Evolutionary conservation across 2,113 vertebrate species (phyloP).

Genomic region (Chionodraco myersi): DNA sequence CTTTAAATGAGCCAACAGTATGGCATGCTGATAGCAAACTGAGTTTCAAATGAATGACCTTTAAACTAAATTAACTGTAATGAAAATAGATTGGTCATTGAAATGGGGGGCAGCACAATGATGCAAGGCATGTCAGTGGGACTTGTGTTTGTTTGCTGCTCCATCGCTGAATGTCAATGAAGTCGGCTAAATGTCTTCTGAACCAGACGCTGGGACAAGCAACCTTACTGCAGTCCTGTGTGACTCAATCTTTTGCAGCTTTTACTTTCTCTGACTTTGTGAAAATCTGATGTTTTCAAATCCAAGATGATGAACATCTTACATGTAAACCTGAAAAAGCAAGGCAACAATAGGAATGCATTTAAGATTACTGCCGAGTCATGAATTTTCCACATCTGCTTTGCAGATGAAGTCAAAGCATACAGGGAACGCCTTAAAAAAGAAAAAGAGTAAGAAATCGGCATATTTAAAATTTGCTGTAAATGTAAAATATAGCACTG

Average conservation of each 20-base stretch:
- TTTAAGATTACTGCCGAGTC: neutral
- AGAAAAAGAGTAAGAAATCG: conserved; percentile 7
- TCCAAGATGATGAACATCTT: neutral
- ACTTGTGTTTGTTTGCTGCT: neutral
- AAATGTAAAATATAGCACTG: conserved; percentile 24
- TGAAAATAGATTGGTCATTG: neutral
- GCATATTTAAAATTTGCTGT: conserved; percentile 18
- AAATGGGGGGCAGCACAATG: neutral
- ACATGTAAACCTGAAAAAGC: neutral
- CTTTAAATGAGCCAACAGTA: neutral
- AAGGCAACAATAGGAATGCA: neutral
- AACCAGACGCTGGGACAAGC: neutral
- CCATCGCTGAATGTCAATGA: neutral
- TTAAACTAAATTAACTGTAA: neutral
- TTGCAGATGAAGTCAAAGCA: conserved; percentile 55
- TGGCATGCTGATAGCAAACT: neutral
- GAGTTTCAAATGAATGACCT: neutral
- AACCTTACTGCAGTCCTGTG: neutral
- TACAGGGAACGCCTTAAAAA: conserved; percentile 32
- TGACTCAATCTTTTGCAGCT: neutral
- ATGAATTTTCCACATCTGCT: conserved; percentile 60
- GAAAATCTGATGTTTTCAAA: neutral
- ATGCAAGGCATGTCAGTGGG: neutral
- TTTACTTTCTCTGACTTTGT: neutral
- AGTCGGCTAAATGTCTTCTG: neutral